Evolutionary conservation across 2,113 vertebrate genomes (phyloP), one percentile per base, ranked within the genome.

Genomic region (Amblyornis subalaris): DNA sequence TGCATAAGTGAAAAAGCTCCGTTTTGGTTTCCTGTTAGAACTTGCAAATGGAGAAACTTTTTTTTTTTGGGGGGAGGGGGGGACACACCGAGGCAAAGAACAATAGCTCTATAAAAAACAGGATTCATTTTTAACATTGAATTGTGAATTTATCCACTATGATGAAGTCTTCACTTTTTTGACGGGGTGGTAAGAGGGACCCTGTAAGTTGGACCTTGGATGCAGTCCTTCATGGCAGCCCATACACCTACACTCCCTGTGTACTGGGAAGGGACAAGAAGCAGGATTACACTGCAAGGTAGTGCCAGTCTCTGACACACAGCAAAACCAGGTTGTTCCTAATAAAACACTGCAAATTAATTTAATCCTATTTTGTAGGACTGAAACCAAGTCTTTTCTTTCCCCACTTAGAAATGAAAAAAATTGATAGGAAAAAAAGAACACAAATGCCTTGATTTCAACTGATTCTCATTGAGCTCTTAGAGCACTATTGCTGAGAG

Each of bases 41-140:
- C 17, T 28, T 36, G 44, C 25, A 77, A 45, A 61, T 36, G 38
- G 16, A 93, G 65, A 78, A 79, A 31, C 2, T 15, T n/a, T 2
- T 40, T 10, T 38, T 66, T 61, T 26, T 13, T 0, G 3, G 2
- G 9, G 22, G 24, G 26, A 7, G 1, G 0, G 1, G 1, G 2
- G 2, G n/a, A n/a, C n/a, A n/a, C n/a, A n/a, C n/a, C n/a, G 24
- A 20, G 4, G 7, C 11, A 80, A 75, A 93, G 31, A 65, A 44
- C 28, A 83, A 84, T 2, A 48, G 9, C 8, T 66, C 33, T 50
- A 8, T 45, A 23, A 73, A 78, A 57, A 88, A 6, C 10, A 71
- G 42, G 35, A 54, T 45, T 82, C 2, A 6, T 9, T 70, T 84
- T 79, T 77, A 88, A 47, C 24, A 42, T 0, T 20, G 6, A 83